Evolutionary conservation across 2,888 invertebrate genomes (phyloP).

Genomic region (Drosophila macrospina): DNA sequence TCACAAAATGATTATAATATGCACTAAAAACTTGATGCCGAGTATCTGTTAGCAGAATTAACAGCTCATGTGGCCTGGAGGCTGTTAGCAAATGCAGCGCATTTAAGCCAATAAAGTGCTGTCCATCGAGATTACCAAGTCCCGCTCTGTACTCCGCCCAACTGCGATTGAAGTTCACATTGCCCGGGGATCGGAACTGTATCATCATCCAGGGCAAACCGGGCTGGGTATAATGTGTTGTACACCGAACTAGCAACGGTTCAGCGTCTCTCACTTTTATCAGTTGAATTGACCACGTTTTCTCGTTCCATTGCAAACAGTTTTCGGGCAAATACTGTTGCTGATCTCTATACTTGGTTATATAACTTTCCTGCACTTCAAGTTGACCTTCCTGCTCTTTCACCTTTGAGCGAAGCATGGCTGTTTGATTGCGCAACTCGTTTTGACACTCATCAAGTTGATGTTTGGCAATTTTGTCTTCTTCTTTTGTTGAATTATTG

Average conservation of each 20-base stretch:
- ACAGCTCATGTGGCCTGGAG: conserved; percentile 7
- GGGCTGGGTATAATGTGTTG: not conserved
- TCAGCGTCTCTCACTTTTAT: not conserved
- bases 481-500: not conserved
- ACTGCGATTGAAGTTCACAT: conserved; percentile 21
- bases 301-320: not conserved
- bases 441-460: not conserved
- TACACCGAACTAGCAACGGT: not conserved
- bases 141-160: conserved; percentile 20
- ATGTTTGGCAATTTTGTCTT: too few species aligned
- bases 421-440: not conserved
- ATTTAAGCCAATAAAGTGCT: conserved; percentile 29
- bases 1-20: conserved; percentile 19
- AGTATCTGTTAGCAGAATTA: not conserved
- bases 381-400: not conserved
- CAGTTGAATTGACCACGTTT: not conserved
- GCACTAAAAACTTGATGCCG: not conserved
- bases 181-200: conserved; percentile 5
- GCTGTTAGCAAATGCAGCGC: conserved; percentile 17
- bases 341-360: not conserved
- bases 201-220: conserved; percentile 21
- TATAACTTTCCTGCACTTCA: not conserved
- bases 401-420: not conserved
- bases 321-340: not conserved
- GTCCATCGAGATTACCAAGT: conserved; percentile 7